Conservation (phyloP, 2,888 invertebrate species). For the Catocala sponsa region DNA sequence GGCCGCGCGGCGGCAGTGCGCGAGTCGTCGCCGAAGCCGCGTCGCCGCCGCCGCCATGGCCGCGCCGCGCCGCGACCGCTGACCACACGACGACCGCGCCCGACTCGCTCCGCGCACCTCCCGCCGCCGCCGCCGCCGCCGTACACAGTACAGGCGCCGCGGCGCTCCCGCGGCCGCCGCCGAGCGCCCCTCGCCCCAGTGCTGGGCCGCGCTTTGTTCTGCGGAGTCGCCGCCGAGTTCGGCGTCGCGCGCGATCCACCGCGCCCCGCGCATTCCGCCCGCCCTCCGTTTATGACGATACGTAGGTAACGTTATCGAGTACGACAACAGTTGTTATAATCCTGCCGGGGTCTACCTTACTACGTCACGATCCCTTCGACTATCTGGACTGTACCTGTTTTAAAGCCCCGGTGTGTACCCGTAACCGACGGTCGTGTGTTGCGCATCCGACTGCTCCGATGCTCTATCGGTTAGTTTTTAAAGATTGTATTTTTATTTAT, state of each 20-base stretch:
- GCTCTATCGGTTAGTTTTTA: slow-evolving; percentile 80
- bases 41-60: slow-evolving; percentile 82
- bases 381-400: slow-evolving; percentile 62
- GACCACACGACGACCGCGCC: slow-evolving; percentile 72
- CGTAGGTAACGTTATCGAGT: slow-evolving; percentile 74
- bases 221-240: slow-evolving; percentile 58
- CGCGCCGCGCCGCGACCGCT: slow-evolving; percentile 79
- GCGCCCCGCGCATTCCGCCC: slow-evolving; percentile 48
- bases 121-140: slow-evolving; percentile 34
- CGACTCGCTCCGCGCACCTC: slow-evolving; percentile 58
- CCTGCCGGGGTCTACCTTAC: slow-evolving; percentile 59
- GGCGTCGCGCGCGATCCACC: slow-evolving; percentile 56
- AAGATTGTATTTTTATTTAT: slow-evolving; percentile 44
- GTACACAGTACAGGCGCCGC: slow-evolving; percentile 64
- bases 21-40: slow-evolving; percentile 72
- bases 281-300: slow-evolving; percentile 70
- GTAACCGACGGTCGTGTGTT: slow-evolving; percentile 77
- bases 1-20: slow-evolving; percentile 79
- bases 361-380: slow-evolving; percentile 54
- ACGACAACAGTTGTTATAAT: slow-evolving; percentile 64
- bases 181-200: slow-evolving; percentile 45
- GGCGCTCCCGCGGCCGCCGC: slow-evolving; percentile 62
- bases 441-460: slow-evolving; percentile 84
- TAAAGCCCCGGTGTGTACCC: slow-evolving; percentile 62
- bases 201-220: slow-evolving; percentile 66